Conservation (phyloP, 1,140 invertebrate species). For the Hermetia illucens region DNA sequence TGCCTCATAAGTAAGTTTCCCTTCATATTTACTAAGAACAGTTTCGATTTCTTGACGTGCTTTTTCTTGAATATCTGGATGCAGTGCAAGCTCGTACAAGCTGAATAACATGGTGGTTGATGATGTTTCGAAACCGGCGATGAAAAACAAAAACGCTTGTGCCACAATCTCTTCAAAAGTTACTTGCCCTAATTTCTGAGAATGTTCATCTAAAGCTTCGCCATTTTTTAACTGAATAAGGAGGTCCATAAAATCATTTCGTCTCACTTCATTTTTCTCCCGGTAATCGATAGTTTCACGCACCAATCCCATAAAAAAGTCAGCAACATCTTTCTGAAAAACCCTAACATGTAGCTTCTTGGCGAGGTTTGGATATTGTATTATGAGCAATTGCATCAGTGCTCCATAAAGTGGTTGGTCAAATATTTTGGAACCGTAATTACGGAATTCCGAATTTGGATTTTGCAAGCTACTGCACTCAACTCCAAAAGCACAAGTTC, state of each 20-base stretch:
- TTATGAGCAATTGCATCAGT: not conserved
- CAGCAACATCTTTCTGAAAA: constrained; percentile 10
- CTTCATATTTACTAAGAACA: too few relatives aligned
- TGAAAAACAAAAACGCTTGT: too few relatives aligned
- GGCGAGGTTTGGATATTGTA: not conserved
- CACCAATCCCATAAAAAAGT: constrained; percentile 19
- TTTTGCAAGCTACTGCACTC: constrained; percentile 36
- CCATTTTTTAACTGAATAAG: constrained; percentile 10
- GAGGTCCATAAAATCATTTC: constrained; percentile 19
- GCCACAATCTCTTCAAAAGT: too few relatives aligned
- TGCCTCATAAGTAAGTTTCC: too few relatives aligned
- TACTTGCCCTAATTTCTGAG: too few relatives aligned
- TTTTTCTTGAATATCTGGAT: too few relatives aligned
- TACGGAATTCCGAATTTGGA: constrained; percentile 32
- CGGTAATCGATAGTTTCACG: constrained; percentile 17
- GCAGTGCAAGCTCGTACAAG: too few relatives aligned
- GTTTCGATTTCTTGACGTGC: too few relatives aligned
- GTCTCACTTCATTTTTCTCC: constrained; percentile 14
- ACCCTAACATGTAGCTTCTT: constrained; percentile 4
- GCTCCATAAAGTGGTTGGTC: not conserved
- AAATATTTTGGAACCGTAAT: constrained; percentile 13
- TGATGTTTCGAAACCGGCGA: too few relatives aligned
- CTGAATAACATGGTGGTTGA: too few relatives aligned
- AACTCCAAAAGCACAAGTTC: constrained; percentile 40
- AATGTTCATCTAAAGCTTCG: too few relatives aligned